Evolutionary conservation across 2,113 vertebrate genomes (phyloP).

Genomic region (Gyps fulvus): DNA sequence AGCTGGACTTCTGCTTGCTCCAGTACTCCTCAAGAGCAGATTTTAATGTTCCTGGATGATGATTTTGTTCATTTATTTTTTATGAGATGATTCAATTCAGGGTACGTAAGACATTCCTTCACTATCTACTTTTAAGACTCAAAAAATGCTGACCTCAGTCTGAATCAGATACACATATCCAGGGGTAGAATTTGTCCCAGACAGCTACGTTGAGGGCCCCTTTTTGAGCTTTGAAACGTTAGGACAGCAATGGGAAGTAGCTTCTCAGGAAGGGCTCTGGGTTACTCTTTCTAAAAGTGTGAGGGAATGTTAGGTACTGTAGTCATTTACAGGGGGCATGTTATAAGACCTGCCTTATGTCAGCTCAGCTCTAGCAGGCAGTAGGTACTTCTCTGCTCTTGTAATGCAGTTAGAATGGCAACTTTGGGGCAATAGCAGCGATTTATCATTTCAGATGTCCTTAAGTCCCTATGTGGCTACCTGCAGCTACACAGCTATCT

Average conservation of each 20-base stretch:
- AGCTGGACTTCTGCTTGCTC: not conserved
- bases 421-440: not conserved
- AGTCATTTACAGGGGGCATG: not conserved
- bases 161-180: not conserved
- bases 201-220: not conserved
- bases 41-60: not conserved
- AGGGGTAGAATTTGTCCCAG: not conserved
- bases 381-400: not conserved
- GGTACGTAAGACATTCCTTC: not conserved
- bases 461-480: not conserved
- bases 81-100: not conserved
- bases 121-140: not conserved
- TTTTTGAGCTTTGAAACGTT: not conserved
- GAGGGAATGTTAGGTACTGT: not conserved
- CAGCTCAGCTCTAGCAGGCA: not conserved
- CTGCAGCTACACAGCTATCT: not conserved
- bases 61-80: slow-evolving; percentile 21
- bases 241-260: not conserved
- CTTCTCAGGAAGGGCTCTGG: not conserved
- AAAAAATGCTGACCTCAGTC: not conserved
- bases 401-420: not conserved
- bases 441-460: not conserved
- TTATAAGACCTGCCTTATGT: not conserved
- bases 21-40: not conserved
- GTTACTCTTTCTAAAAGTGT: not conserved